Evolutionary conservation across 2,888 invertebrate species (phyloP).

Genomic region (Drosophila aldrichi): DNA sequence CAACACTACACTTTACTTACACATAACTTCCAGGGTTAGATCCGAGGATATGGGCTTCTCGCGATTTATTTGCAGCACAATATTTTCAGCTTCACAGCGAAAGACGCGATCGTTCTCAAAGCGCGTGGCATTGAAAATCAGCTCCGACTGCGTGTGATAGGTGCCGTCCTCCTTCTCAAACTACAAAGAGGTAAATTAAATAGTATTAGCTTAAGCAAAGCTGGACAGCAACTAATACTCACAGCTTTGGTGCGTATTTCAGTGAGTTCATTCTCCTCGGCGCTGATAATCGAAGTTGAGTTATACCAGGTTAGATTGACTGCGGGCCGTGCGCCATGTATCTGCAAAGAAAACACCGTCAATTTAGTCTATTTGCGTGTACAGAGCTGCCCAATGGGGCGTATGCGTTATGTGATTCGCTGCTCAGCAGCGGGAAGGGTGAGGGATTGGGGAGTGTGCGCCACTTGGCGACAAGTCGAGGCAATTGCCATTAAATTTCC

Average conservation of each 20-base stretch:
- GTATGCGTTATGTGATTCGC: slow-evolving; percentile 25
- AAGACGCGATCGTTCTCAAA: slow-evolving; percentile 92
- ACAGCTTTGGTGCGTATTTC: slow-evolving; percentile 86
- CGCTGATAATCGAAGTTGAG: slow-evolving; percentile 86
- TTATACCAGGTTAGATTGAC: slow-evolving; percentile 95
- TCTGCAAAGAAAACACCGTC: slow-evolving; percentile 79
- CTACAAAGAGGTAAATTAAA: slow-evolving; percentile 84
- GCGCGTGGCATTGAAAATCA: slow-evolving; percentile 92
- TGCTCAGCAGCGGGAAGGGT: not conserved
- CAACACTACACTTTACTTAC: slow-evolving; percentile 87
- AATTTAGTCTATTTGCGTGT: not conserved
- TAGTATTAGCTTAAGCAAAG: no score
- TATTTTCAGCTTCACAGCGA: slow-evolving; percentile 93
- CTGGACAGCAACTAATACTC: slow-evolving; percentile 70
- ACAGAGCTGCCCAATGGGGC: slow-evolving; percentile 17
- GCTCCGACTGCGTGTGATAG: slow-evolving; percentile 91
- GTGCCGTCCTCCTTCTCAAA: slow-evolving; percentile 89
- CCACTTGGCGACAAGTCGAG: slow-evolving; percentile 12
- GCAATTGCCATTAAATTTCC: slow-evolving; percentile 70
- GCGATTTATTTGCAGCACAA: slow-evolving; percentile 90
- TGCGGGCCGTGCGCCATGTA: slow-evolving; percentile 92
- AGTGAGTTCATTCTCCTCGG: slow-evolving; percentile 80
- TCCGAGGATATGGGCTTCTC: slow-evolving; percentile 91
- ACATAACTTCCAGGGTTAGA: slow-evolving; percentile 92
- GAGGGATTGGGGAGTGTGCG: not conserved